Evolutionary conservation across 2,888 invertebrate species (phyloP).

Genomic region (Embidobia sp.): DNA sequence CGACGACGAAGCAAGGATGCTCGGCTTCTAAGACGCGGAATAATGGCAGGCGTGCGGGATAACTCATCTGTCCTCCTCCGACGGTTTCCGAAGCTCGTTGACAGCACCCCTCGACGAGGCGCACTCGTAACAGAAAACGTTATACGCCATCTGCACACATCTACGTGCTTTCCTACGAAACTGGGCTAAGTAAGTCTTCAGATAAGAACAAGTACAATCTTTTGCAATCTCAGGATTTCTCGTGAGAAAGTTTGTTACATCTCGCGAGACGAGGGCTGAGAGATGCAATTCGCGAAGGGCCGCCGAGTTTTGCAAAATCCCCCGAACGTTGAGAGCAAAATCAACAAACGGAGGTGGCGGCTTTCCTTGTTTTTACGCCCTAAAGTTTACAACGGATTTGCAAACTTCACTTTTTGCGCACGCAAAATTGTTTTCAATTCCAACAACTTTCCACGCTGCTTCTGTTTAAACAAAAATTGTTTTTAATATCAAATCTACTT

Average conservation of each 20-base stretch:
- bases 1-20: constrained; percentile 45
- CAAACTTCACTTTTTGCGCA: background rate
- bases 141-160: constrained; percentile 50
- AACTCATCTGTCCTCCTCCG: constrained; percentile 58
- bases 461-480: too few relatives aligned
- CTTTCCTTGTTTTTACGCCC: constrained; percentile 2
- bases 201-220: constrained; percentile 60
- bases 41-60: constrained; percentile 64
- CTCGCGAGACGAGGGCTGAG: constrained; percentile 30
- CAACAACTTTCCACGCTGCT: too few relatives aligned
- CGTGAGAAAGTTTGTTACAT: constrained; percentile 52
- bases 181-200: constrained; percentile 64
- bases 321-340: background rate
- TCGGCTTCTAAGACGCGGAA: constrained; percentile 43
- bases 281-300: constrained; percentile 18
- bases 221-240: constrained; percentile 50
- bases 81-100: constrained; percentile 62
- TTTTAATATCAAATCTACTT: too few relatives aligned
- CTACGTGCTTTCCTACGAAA: constrained; percentile 59
- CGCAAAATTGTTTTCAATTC: too few relatives aligned
- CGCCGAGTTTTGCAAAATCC: constrained; percentile 10
- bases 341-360: constrained; percentile 17
- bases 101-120: constrained; percentile 50
- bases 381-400: constrained; percentile 1
- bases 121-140: constrained; percentile 51